A percentile compares a stretch with the other conserved stretches of the same genome.
Evolutionary conservation across 1,140 invertebrate genomes (phyloP).

Genomic region (Achatina immaculata): DNA sequence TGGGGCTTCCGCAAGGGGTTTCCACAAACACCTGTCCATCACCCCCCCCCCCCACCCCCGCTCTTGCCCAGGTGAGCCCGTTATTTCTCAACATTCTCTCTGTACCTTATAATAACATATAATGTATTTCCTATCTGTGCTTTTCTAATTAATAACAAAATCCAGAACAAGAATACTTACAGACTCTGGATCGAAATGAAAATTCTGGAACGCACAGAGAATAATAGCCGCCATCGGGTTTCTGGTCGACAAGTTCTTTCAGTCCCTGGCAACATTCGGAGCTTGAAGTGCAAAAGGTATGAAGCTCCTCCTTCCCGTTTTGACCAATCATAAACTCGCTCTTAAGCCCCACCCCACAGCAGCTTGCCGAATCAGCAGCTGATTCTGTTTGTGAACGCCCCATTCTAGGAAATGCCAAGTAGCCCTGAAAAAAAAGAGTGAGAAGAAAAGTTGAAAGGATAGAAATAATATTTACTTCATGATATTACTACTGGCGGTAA

Average conservation of each 20-base stretch:
- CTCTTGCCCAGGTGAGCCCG: too few species aligned
- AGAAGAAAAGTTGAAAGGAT: too few species aligned
- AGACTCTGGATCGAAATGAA: neutral
- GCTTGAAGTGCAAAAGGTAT: neutral
- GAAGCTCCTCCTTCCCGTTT: constrained; percentile 29
- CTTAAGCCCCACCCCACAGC: constrained; percentile 29
- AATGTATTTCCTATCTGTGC: too few species aligned
- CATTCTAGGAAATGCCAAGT: constrained; percentile 35
- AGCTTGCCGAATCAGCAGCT: neutral
- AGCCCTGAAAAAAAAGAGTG: constrained; percentile 14
- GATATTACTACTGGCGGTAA: too few species aligned
- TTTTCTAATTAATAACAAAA: too few species aligned
- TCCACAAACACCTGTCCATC: too few species aligned
- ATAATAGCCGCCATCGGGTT: constrained; percentile 22
- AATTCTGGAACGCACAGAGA: constrained; percentile 28
- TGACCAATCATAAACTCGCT: constrained; percentile 11
- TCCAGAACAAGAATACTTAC: too few species aligned
- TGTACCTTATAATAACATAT: too few species aligned
- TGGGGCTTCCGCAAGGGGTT: too few species aligned
- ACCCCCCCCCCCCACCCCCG: too few species aligned
- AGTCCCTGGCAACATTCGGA: constrained; percentile 22
- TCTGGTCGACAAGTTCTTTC: constrained; percentile 15
- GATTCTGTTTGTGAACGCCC: constrained; percentile 17
- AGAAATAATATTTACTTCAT: too few species aligned
- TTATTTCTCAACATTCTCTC: too few species aligned